These are phyloP conservation scores for Panthera leo DNA, from an alignment of 2,113 vertebrate species.

Conservation along the genomic window DNA sequence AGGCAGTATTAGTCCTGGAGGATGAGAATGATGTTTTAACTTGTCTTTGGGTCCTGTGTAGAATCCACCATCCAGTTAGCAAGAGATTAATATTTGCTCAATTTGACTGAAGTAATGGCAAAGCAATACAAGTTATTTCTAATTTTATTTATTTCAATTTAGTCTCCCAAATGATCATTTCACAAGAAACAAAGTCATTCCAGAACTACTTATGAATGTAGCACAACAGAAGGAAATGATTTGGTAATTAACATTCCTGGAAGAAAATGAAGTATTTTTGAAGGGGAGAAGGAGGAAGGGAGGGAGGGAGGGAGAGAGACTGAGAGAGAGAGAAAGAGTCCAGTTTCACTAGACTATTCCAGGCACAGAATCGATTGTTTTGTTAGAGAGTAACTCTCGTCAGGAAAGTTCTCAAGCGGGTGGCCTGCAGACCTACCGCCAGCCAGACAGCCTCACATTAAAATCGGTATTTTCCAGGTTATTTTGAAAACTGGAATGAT, in stretches of 20 bases:
- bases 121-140: background rate
- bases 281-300: background rate
- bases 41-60: background rate
- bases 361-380: background rate
- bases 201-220: background rate
- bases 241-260: background rate
- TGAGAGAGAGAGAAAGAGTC: background rate
- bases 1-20: background rate
- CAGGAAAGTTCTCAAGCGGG: background rate
- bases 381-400: background rate
- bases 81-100: background rate
- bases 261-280: background rate
- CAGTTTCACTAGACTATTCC: background rate
- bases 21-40: background rate
- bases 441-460: background rate
- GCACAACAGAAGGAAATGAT: background rate
- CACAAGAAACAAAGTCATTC: background rate
- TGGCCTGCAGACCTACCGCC: background rate
- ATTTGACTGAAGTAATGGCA: background rate
- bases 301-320: background rate
- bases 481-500: background rate
- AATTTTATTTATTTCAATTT: conserved; percentile 4
- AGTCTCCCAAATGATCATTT: background rate
- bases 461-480: background rate
- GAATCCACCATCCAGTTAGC: background rate